phyloP scores from a whole-genome alignment of 2,797 vertebrate genomes.

The Oryzias sinensis region DNA sequence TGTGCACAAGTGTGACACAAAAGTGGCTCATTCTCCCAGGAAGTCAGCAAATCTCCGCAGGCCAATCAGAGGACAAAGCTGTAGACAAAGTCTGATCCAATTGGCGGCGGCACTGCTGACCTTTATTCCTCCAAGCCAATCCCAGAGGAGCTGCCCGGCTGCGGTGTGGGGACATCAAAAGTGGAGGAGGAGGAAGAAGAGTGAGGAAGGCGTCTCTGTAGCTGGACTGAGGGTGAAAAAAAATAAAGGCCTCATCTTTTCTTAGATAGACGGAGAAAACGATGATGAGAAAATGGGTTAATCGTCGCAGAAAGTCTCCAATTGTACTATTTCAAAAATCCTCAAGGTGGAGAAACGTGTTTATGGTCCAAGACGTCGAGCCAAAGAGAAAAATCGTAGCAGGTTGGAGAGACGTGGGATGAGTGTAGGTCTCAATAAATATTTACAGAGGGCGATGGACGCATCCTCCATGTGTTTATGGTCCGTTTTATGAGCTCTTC shows the following conservation, averaged over 20 bases:
- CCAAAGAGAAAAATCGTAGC: background rate
- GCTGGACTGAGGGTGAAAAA: too few species aligned
- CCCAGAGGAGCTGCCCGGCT: constrained; percentile 11
- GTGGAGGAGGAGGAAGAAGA: background rate
- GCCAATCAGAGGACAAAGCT: constrained; percentile 61
- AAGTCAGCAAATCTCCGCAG: constrained; percentile 56
- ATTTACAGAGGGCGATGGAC: constrained; percentile 43
- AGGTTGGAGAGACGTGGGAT: constrained; percentile 4
- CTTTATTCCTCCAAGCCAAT: constrained; percentile 26
- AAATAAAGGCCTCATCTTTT: too few species aligned
- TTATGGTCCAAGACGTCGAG: too few species aligned
- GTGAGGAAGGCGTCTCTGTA: constrained; percentile 13
- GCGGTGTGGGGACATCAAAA: constrained; percentile 13
- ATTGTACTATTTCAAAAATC: too few species aligned
- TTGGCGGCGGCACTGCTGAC: constrained; percentile 37
- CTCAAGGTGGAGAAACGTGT: too few species aligned
- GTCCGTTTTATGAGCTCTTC: constrained; percentile 39
- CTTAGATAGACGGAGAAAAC: too few species aligned
- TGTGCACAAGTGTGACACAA: constrained; percentile 35
- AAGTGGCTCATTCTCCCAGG: constrained; percentile 59
- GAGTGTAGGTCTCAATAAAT: constrained; percentile 54
- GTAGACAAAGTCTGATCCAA: constrained; percentile 41
- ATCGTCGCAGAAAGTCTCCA: too few species aligned
- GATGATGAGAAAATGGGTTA: too few species aligned
- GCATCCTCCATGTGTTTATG: constrained; percentile 54